Evolutionary conservation across 1,140 invertebrate genomes (phyloP).

Genomic region (Neocloeon triangulifer): DNA sequence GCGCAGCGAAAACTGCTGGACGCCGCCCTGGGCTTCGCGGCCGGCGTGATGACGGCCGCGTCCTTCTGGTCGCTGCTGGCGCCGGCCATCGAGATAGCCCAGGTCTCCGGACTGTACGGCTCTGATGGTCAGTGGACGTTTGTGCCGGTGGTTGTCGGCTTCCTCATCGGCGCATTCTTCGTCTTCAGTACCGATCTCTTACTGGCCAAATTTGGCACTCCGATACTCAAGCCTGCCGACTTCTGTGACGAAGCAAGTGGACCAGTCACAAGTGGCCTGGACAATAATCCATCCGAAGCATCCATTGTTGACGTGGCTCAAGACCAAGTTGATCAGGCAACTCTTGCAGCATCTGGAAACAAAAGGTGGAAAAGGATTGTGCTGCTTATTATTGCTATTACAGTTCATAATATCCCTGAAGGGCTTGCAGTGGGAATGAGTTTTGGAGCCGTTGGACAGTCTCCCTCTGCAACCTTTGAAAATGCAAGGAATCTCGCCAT

Average conservation of each 20-base stretch:
- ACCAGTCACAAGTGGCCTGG: too few species aligned
- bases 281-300: too few species aligned
- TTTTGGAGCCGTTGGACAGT: conserved; percentile 78
- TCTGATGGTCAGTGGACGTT: conserved; percentile 70
- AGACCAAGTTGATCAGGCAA: conserved; percentile 18
- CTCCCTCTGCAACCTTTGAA: conserved; percentile 68
- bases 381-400: conserved; percentile 87
- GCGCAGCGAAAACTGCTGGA: conserved; percentile 79
- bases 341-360: conserved; percentile 20
- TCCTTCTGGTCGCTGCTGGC: conserved; percentile 92
- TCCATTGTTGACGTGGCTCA: conserved; percentile 14
- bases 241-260: too few species aligned
- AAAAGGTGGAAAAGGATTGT: conserved; percentile 87
- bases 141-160: conserved; percentile 72
- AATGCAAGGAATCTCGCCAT: conserved; percentile 84
- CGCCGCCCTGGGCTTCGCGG: conserved; percentile 86
- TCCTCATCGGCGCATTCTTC: conserved; percentile 83
- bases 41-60: conserved; percentile 93
- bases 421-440: conserved; percentile 95
- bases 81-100: conserved; percentile 85
- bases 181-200: conserved; percentile 79
- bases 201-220: conserved; percentile 58
- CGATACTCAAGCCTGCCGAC: conserved; percentile 68
- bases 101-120: conserved; percentile 57
- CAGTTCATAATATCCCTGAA: conserved; percentile 59